Base-by-base conservation (phyloP, 1,140 invertebrate genomes). In the Bombus fervidus region DNA sequence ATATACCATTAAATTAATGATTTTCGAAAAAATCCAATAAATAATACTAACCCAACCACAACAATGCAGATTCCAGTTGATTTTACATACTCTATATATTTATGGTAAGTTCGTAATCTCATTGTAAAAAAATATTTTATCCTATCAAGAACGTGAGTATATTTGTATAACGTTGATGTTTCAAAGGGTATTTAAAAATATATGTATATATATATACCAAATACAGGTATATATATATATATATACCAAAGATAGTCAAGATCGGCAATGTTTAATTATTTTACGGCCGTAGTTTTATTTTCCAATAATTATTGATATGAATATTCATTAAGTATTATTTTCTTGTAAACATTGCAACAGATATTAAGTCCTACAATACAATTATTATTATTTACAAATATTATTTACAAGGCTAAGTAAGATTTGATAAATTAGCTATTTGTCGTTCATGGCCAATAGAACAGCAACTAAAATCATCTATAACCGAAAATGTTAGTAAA, bases 81-180 rank as follows among this genome's bases (percentile, higher is more conserved):
- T 91, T 93, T 95, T 15, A 95, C 79, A 66, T 92, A 93, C 31
- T 92, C 91, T 37, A 93, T 69, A 66, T 90, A 91, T 81, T 83
- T 92, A 31, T 86, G 91, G 34, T 85, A 89, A 73, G 62, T 77
- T 43, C 22, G n/a, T 57, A 81, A 28, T 53, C 73, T n/a, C 91
- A 92, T 92, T 72, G 13, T 87, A 31, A 62, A 66, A 22, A 39
- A 79, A 2, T 18, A 59, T 47, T 47, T 18, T 79, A 79, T 18
- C 31, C 6, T 69, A 28, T 31, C 12, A 39, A 37, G 22, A 39
- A 37, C n/a, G 1, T 28, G 22, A 64, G 6, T 66, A 75, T 64
- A 82, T 31, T 25, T 37, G 41, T 34, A 77, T 47, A 68, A 31
- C 22, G 10, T 53, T 81, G 28, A 57, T 68, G 12, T 25, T 39